Conservation (phyloP, 2,113 vertebrate species). For the Anoplopoma fimbria region DNA sequence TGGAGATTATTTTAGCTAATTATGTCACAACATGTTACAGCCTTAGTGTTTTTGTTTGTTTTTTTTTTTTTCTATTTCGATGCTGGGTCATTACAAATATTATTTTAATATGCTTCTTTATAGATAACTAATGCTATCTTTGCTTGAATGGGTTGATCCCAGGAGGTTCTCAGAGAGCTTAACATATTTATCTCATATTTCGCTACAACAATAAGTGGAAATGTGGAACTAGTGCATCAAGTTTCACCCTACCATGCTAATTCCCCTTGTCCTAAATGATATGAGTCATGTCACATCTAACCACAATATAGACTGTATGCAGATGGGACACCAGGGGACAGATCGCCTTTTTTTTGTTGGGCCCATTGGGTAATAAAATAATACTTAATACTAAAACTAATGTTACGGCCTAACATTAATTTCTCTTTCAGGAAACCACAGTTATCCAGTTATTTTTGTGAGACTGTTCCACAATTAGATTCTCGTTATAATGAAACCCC, state of each 20-base stretch:
- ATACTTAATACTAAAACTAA: no score
- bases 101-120: no score
- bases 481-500: neutral
- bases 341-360: neutral
- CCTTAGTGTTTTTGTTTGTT: no score
- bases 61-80: neutral
- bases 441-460: neutral
- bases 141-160: neutral
- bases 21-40: neutral
- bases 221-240: neutral
- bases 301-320: neutral
- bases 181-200: neutral
- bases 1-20: neutral
- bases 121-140: no score
- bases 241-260: neutral
- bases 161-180: neutral
- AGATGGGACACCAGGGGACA: neutral
- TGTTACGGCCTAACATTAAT: neutral
- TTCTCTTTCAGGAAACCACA: neutral
- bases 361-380: neutral
- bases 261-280: neutral
- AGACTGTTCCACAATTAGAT: neutral
- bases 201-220: neutral
- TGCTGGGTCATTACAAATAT: neutral
- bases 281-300: neutral